phyloP scores from a whole-genome alignment of 2,797 vertebrate species.

The Masticophis lateralis region DNA sequence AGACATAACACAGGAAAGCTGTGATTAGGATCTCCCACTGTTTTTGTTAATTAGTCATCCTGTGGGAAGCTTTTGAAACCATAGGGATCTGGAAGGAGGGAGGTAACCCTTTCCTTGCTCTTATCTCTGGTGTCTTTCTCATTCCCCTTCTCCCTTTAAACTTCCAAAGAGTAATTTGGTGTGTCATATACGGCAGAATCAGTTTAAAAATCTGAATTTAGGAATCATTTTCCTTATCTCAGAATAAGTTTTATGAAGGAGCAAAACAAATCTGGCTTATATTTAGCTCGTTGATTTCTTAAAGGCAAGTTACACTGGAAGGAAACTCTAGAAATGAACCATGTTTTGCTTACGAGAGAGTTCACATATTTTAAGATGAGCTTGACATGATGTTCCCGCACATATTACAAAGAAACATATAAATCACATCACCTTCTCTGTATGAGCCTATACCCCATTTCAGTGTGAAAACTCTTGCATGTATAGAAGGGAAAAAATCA shows the following conservation, averaged over 20 bases:
- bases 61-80: background rate
- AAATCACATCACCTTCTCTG: background rate
- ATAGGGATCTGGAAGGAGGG: background rate
- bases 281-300: background rate
- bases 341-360: background rate
- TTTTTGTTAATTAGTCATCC: background rate
- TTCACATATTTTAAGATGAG: background rate
- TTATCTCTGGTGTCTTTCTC: background rate
- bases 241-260: background rate
- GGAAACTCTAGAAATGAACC: too few relatives aligned
- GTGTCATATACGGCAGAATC: background rate
- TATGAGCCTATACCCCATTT: background rate
- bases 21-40: background rate
- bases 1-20: constrained; percentile 14
- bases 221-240: background rate
- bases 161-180: background rate
- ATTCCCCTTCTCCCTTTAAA: background rate
- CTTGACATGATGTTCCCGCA: background rate
- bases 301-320: background rate
- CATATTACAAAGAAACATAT: background rate
- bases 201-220: background rate
- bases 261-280: background rate
- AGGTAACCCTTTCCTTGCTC: background rate
- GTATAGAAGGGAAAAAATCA: background rate
- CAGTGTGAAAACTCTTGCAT: background rate